Evolutionary conservation across 2,888 invertebrate genomes (phyloP).

Genomic region (Parochlus steinenii): DNA sequence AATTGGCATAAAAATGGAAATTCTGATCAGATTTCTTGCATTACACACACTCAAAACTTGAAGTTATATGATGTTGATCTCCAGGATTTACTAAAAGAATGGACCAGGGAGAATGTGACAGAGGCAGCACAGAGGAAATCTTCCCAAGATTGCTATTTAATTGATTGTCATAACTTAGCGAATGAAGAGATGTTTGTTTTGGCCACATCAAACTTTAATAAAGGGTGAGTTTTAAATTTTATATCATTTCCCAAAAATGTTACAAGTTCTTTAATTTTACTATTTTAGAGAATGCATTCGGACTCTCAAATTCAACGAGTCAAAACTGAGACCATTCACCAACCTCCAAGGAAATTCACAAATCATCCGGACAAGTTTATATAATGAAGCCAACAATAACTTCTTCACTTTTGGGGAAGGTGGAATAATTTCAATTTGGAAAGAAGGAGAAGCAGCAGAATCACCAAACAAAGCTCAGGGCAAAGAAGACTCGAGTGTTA

Average conservation of each 20-base stretch:
- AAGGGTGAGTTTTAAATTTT: conserved; percentile 33
- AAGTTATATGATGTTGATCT: conserved; percentile 49
- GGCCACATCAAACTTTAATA: conserved; percentile 43
- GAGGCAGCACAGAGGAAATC: conserved; percentile 40
- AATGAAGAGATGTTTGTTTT: conserved; percentile 38
- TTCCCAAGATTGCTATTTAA: conserved; percentile 44
- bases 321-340: conserved; percentile 36
- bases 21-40: conserved; percentile 37
- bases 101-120: conserved; percentile 40
- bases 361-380: conserved; percentile 50
- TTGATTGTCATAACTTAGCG: conserved; percentile 36
- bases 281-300: conserved; percentile 29
- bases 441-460: conserved; percentile 1
- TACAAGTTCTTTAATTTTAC: conserved; percentile 10
- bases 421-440: conserved; percentile 51
- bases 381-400: conserved; percentile 39
- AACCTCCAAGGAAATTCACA: conserved; percentile 48
- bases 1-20: conserved; percentile 32
- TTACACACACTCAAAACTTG: conserved; percentile 54
- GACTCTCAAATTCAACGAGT: conserved; percentile 31
- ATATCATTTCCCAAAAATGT: conserved; percentile 2
- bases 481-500: conserved; percentile 10
- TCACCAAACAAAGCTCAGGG: background rate
- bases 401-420: conserved; percentile 56
- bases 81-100: conserved; percentile 40